Conservation (phyloP, 2,797 vertebrate species). For the Acrossocheilus fasciatus region DNA sequence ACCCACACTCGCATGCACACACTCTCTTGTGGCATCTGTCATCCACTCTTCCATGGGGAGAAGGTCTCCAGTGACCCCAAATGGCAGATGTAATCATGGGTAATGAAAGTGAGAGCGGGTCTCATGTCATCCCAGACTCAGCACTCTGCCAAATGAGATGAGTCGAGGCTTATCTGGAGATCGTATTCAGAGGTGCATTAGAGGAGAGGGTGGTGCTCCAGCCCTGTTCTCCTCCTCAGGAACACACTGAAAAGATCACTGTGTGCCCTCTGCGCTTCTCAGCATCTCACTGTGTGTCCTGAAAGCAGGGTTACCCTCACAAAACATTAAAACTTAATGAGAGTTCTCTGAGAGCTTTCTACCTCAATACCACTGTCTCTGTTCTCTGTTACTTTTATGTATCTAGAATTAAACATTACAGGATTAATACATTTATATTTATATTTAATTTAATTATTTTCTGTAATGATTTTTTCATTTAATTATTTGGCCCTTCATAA, state of each 20-base stretch:
- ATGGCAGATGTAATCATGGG: conserved; percentile 59
- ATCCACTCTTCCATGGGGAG: conserved; percentile 13
- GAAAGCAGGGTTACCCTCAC: conserved; percentile 46
- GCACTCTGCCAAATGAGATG: conserved; percentile 62
- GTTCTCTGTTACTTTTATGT: not conserved
- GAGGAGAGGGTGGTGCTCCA: conserved; percentile 28
- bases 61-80: conserved; percentile 49
- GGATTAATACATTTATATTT: not conserved
- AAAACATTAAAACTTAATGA: conserved; percentile 55
- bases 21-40: conserved; percentile 30
- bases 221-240: conserved; percentile 9
- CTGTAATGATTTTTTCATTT: not conserved
- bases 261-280: conserved; percentile 38
- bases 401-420: too few relatives aligned
- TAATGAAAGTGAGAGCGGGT: conserved; percentile 60
- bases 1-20: not conserved
- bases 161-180: conserved; percentile 55
- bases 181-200: conserved; percentile 54
- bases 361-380: conserved; percentile 15
- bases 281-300: conserved; percentile 38
- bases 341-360: conserved; percentile 39
- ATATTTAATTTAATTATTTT: not conserved
- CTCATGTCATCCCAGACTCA: conserved; percentile 45
- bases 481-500: not conserved
- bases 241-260: conserved; percentile 35